phyloP scores from a whole-genome alignment of 2,888 invertebrate genomes.

The Metallyticus violacea region DNA sequence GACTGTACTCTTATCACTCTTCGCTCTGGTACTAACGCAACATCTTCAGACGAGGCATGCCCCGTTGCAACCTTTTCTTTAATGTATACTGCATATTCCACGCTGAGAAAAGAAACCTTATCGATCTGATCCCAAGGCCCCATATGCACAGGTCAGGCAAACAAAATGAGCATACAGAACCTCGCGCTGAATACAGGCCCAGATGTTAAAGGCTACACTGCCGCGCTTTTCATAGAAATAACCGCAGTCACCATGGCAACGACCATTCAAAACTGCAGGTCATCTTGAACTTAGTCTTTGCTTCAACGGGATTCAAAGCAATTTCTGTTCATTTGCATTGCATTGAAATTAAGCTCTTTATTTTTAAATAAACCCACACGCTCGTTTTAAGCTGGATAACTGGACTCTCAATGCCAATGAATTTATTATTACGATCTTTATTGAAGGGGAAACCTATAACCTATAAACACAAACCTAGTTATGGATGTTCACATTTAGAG shows the following conservation, averaged over 20 bases:
- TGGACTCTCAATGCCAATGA: no score
- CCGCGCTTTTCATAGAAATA: neutral
- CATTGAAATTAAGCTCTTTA: no score
- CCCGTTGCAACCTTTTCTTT: neutral
- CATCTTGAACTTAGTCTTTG: no score
- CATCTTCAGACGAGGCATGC: neutral
- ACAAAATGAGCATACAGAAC: neutral
- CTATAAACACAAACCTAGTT: no score
- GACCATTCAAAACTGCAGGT: neutral
- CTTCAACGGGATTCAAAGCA: no score
- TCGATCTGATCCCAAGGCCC: neutral
- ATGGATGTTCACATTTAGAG: no score
- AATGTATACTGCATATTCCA: neutral
- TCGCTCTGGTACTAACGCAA: neutral
- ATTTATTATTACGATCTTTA: no score
- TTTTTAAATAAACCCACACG: no score
- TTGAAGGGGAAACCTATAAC: no score
- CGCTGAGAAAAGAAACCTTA: neutral
- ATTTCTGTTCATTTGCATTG: no score
- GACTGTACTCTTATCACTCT: neutral
- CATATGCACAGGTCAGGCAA: neutral
- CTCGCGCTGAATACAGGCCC: neutral
- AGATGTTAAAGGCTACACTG: no score
- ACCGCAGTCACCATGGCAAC: neutral
- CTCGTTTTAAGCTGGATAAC: no score